Evolutionary conservation across 2,113 vertebrate genomes (phyloP).

Genomic region (Charadrius vociferus): DNA sequence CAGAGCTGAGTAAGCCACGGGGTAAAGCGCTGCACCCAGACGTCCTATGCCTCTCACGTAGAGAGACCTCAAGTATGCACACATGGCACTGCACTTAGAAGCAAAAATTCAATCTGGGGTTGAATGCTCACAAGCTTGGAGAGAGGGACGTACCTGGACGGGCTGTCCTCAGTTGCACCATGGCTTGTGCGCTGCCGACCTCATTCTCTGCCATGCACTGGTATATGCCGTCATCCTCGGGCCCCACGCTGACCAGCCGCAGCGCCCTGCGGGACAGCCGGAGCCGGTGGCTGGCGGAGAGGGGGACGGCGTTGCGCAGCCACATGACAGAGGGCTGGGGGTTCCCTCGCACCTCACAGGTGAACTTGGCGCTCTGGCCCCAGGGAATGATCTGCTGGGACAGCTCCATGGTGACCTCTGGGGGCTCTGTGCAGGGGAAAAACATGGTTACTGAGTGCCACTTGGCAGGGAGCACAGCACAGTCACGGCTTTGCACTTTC

Average conservation of each 20-base stretch:
- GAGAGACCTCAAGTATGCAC: not conserved
- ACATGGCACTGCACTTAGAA: not conserved
- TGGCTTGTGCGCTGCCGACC: conserved; percentile 91
- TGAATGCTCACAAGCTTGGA: accelerated
- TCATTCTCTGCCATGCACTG: conserved; percentile 97
- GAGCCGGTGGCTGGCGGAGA: conserved; percentile 81
- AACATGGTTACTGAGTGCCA: not conserved
- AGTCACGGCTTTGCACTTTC: not conserved
- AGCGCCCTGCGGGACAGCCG: conserved; percentile 77
- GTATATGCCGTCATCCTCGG: conserved; percentile 92
- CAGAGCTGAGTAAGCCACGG: not conserved
- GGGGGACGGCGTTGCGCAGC: conserved; percentile 87
- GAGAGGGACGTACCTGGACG: conserved; percentile 74
- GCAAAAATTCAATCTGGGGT: not conserved
- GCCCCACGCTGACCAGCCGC: conserved; percentile 83
- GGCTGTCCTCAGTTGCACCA: conserved; percentile 84
- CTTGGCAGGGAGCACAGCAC: accelerated
- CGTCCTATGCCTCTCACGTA: accelerated
- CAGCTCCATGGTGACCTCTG: conserved; percentile 89
- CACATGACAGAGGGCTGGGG: conserved; percentile 88
- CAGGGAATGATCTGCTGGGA: conserved; percentile 86
- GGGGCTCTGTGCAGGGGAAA: conserved; percentile 81
- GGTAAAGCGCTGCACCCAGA: not conserved
- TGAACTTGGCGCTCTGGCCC: conserved; percentile 89
- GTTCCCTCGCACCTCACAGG: conserved; percentile 89